Evolutionary conservation across 1,140 invertebrate species (phyloP), one percentile per base, ranked within the genome.

Genomic region (Calephelis nemesis): DNA sequence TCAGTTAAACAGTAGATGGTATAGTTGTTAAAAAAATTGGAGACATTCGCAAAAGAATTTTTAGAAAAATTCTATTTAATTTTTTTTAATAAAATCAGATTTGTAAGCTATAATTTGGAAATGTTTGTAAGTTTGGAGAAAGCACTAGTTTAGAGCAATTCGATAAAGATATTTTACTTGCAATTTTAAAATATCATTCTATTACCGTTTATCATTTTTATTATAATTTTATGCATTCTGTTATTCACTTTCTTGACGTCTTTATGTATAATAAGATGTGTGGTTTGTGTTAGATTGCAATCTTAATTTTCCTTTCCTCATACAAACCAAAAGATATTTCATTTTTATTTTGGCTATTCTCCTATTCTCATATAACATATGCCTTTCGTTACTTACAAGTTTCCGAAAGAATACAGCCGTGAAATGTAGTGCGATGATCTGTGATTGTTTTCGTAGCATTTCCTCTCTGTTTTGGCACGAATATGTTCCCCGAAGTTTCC

Each of bases 341-440:
- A 54, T 54, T 54, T 54, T 54, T 54, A 10, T 54, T 54, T 54
- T 54, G 19, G 52, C 54, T 30, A 15, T 58, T 11, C 19, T 58
- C 54, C 54, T 58, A 58, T 39, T 58, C 30, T 58, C 5, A 30
- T 58, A 58, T 58, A 58, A 58, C 54, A 58, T 39, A 58, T 58
- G 54, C 54, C 54, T 58, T 58, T 58, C 54, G 54, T 60, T 60
- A 60, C 30, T 60, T 3, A 19, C 54, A 60, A 60, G 54, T 60
- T 60, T 60, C 54, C 54, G 54, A 60, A 60, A 60, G 54, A 60
- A 60, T 60, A 60, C 19, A 60, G 54, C 54, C 30, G 54, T 60
- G 54, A 60, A 60, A 60, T 60, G 54, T 60, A 60, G 54, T 60
- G 54, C 54, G 54, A 60, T 60, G 54, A 60, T 60, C 54, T 60